Percentiles rank a stretch among this genome's conserved stretches.
phyloP scores from a whole-genome alignment of 2,797 vertebrate species.

The Muscicapa comitata region DNA sequence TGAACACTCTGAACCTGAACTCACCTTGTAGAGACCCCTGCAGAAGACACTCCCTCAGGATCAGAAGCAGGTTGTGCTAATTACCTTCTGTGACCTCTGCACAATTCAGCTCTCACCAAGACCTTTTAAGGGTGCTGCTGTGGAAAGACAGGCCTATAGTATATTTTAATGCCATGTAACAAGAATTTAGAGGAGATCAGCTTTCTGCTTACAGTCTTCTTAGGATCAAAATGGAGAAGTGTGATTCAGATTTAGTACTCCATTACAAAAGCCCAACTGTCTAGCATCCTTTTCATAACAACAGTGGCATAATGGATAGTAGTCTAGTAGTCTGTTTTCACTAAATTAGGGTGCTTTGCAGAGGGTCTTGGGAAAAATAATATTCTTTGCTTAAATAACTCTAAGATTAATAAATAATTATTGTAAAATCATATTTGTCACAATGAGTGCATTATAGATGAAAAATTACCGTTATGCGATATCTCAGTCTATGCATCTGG shows the following conservation, averaged over 20 bases:
- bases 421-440: not conserved
- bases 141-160: not conserved
- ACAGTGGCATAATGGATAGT: not conserved
- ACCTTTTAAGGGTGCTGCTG: rapidly evolving
- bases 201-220: not conserved
- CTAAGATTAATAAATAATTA: not conserved
- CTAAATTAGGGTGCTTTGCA: not conserved
- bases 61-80: not conserved
- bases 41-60: not conserved
- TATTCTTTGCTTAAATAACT: not conserved
- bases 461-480: not conserved
- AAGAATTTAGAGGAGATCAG: not conserved
- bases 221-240: not conserved
- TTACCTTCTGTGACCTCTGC: not conserved
- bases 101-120: not conserved
- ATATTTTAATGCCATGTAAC: not conserved
- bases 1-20: not conserved
- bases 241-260: not conserved
- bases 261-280: not conserved
- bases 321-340: not conserved
- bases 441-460: not conserved
- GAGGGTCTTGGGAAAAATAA: not conserved
- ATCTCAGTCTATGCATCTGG: not conserved
- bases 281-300: not conserved
- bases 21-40: not conserved